Base-by-base conservation (phyloP, 1,140 invertebrate species). In the Anoplolepis gracilipes region DNA sequence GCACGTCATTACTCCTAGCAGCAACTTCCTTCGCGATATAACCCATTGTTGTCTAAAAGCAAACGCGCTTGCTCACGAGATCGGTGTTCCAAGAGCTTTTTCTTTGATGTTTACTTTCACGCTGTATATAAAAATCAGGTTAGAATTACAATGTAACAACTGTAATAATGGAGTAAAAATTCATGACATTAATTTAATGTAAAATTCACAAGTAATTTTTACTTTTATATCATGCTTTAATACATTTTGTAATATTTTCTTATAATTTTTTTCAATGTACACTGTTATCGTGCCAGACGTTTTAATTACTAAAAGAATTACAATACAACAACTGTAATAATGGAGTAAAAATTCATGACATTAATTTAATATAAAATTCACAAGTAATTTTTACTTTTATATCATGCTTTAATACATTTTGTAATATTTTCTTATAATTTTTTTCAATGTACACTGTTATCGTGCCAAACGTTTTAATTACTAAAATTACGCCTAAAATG, bases 1-100 rank as follows among this genome's bases (percentile, higher is more conserved):
- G 65, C 65, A n/a, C n/a, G 53, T 81, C 78, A 72, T 82, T 82
- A 82, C 53, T 82, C 46, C 36, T 42, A 59, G 67, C 67, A 36
- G 55, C 36, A 73, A 59, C 67, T 82, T 73, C 36, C 78, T 73
- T 61, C 67, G 53, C 36, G 30, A 8, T 73, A 53, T 72, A 82
- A 82, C 53, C 67, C 39, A 82, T 82, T 82, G 67, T 82, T 73
- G 55, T 36, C 53, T 46, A 67, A 0, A 65, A 67, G 30, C 62
- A 30, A 69, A 49, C 62, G 62, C 76, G 16, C 78, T 42, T 42
- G 65, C 64, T 55, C 49, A 39, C 46, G 53, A 69, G 33, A 78
- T 78, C 49, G 61, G 30, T 19, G 42, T 77, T 62, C 22, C 3
- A 53, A 39, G 19, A 53, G 19, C 22, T 78, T 33, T 30, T 65